Evolutionary conservation across 2,888 invertebrate species (phyloP), one percentile per base, ranked within the genome.

Genomic region (Sicus ferrugineus): DNA sequence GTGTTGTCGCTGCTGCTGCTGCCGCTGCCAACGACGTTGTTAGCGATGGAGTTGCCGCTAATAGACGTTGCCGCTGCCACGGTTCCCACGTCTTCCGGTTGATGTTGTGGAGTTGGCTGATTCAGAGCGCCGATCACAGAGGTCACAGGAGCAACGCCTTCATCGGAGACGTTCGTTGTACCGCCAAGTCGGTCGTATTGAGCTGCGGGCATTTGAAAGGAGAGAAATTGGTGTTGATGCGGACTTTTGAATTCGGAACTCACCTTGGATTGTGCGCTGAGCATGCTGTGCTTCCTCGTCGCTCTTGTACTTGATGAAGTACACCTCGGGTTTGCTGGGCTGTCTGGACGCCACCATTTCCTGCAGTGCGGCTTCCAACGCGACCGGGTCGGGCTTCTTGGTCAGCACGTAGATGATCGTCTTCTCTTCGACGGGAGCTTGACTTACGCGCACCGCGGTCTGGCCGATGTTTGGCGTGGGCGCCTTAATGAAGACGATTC

Each of bases 301-400:
- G 0, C 84, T 85, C 69, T 84, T 85, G 76, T 85, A 85, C 72
- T 85, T 85, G 71, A 85, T 84, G 69, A 85, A 85, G 76, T 82
- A 85, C 28, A 85, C 85, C 76, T 85, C 85, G 38, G 85, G 85
- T 73, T 85, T 85, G 74, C 79, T 81, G 46, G 83, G 83, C 63
- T 76, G 79, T 64, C 79, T 79, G 21, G 84, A 81, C 9, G 81
- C 78, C 5, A 76, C 77, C 76, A 23, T 54, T 42, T 81, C 77
- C 71, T 84, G 82, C 9, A 84, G 70, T 31, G 80, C 78, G 0
- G 83, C 70, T 64, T 84, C 78, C 72, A 84, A 75, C 26, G 84
- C 81, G 9, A 82, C 58, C 0, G 81, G 80, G 70, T 85, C 84
- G 1, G 80, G 78, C 69, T 85, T 84, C 71, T 84, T 85, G 61